Evolutionary conservation across 2,888 invertebrate species (phyloP), one percentile per base, ranked within the genome.

Genomic region (Mamestra brassicae): DNA sequence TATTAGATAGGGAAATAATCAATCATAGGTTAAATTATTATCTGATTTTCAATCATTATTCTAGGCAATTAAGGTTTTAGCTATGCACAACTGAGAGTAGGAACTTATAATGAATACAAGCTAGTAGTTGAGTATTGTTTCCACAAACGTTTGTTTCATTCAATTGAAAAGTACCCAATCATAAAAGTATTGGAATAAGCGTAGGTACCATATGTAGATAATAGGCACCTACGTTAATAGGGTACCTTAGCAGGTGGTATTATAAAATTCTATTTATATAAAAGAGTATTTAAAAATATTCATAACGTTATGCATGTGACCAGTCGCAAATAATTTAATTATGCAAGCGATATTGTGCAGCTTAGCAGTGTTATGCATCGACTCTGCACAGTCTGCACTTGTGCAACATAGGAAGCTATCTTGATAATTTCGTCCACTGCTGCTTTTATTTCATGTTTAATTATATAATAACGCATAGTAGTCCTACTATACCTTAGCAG

Each of bases 351-450:
- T 60, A 68, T 36, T 58, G 50, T 55, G 15, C 47, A 47, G 15
- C 57, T 38, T 55, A 55, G 4, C 38, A 36, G 57, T 67, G 38
- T 58, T 78, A 63, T 58, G 73, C 36, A 52, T 26, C 45, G 38
- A 26, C 7, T 26, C 47, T 47, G 38, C 11, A 26, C 47, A 50
- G 36, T 38, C 63, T 3, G 3, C n/a, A 10, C 58, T 78, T 78
- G 64, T 60, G 63, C 26, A 78, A 60, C n/a, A 74, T 13, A 58
- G 26, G 63, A 78, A 78, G 66, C 66, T 47, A 42, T 78, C n/a
- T 62, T 72, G 36, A 62, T 72, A 55, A 65, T 63, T 63, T 64
- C 4, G 3, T 55, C 15, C 6, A 58, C 26, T 26, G 17, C 42
- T 38, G 17, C 62, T 69, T 79, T 62, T 57, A 79, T 78, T 65